Conservation (phyloP, 2,797 vertebrate genomes). For the Megalops cyprinoides region DNA sequence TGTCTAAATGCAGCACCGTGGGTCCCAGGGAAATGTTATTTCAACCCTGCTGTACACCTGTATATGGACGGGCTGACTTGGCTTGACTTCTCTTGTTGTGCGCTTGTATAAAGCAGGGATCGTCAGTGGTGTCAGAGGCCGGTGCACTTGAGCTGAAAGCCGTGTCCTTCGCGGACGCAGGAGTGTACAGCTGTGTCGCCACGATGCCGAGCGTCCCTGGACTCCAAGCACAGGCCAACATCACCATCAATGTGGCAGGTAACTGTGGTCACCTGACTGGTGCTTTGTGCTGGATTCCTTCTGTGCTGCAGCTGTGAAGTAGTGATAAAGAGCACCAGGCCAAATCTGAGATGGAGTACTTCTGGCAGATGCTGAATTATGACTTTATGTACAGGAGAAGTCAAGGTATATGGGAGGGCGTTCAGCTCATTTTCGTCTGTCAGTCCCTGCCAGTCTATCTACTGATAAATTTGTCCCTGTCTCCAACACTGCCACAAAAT, state of each 20-base stretch:
- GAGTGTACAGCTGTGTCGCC: constrained; percentile 79
- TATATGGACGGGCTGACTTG: no score
- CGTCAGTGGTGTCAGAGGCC: constrained; percentile 58
- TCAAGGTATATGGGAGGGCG: no score
- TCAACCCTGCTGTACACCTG: no score
- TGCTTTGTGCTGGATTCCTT: neutral
- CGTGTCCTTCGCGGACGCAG: constrained; percentile 64
- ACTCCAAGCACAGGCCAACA: constrained; percentile 58
- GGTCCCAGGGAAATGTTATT: no score
- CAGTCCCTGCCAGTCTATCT: no score
- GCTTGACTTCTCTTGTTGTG: constrained; percentile 15
- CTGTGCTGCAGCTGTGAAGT: neutral
- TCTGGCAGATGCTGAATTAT: no score
- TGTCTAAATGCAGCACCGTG: no score
- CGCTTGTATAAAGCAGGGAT: constrained; percentile 63
- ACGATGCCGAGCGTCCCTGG: constrained; percentile 73
- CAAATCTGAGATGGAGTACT: neutral
- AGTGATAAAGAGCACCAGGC: neutral
- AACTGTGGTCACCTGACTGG: constrained; percentile 29
- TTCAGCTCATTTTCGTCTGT: no score
- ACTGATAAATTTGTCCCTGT: no score
- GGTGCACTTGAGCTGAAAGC: constrained; percentile 59
- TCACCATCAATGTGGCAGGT: constrained; percentile 81
- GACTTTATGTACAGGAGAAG: no score
- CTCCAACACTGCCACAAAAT: neutral